Base-by-base conservation (phyloP, 2,113 vertebrate genomes). In the Motacilla alba region DNA sequence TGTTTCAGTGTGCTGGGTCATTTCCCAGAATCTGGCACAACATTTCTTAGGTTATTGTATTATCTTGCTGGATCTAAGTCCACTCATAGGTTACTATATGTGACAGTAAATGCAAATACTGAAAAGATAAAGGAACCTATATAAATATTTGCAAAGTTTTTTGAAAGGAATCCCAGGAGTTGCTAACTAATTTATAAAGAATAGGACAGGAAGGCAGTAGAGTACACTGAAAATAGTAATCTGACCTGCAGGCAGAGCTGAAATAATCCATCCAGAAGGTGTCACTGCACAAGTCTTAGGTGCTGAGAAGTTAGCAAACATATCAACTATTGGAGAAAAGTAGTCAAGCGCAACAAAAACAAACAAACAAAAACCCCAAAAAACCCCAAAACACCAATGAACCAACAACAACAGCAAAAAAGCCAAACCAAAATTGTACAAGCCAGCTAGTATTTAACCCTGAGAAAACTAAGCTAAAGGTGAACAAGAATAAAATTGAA, bases 391-490 rank as follows among this genome's bases (percentile, higher is more conserved):
- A 35, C 35, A 47, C 18, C 4, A 55, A 44, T 1, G 1, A 49
- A 27, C 2, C 5, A 75, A 6, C 8, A 73, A 11, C 5, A 43
- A 8, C 8, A 52, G 19, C 17, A 77, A 66, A 41, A 50, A 33
- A 13, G 2, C 17, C 33, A 37, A 46, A 37, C 15, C 8, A 52
- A n/a, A 81, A 53, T 20, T 30, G 21, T n/a, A 67, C 11, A 67
- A 52, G 46, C 20, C 46, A 26, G 37, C 35, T 75, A 50, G 49
- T 23, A 26, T 97, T 95, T 62, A 96, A 59, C 33, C 82, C 72
- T 35, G 95, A 97, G 63, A 97, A 96, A 62, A 97, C 55, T 33
- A 96, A 52, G 15, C 77, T 89, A 80, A 97, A 96, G 41, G 70
- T 37, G 13, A 97, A 95, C 27, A 97, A 21, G 49, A 82, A 64